Conservation (phyloP, 2,888 invertebrate genomes). For the Idaea dimidiata region DNA sequence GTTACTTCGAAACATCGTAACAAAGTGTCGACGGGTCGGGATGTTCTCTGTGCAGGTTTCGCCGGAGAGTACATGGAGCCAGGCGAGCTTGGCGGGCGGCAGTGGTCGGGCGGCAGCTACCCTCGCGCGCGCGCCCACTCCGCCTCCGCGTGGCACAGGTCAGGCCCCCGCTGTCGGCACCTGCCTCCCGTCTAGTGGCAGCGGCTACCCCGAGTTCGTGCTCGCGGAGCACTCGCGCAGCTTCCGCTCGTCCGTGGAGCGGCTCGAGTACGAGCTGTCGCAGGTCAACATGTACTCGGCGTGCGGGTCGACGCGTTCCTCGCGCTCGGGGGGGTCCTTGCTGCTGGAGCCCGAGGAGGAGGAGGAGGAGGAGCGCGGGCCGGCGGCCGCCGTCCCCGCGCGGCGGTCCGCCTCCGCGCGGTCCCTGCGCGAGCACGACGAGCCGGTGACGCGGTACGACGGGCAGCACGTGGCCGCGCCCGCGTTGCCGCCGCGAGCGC, state of each 20-base stretch:
- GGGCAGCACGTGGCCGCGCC: constrained; percentile 64
- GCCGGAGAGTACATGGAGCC: constrained; percentile 79
- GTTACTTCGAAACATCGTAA: no score
- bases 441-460: constrained; percentile 64
- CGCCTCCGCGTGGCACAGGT: constrained; percentile 68
- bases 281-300: constrained; percentile 80
- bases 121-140: constrained; percentile 74
- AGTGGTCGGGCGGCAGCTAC: constrained; percentile 46
- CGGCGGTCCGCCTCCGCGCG: constrained; percentile 87
- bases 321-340: constrained; percentile 56
- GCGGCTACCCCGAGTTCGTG: constrained; percentile 71
- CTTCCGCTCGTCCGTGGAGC: constrained; percentile 69
- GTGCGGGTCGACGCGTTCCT: constrained; percentile 64
- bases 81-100: constrained; percentile 63
- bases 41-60: constrained; percentile 51
- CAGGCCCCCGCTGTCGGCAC: constrained; percentile 44
- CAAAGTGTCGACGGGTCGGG: neutral
- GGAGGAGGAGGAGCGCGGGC: constrained; percentile 30
- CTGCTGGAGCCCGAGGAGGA: constrained; percentile 48
- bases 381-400: constrained; percentile 47
- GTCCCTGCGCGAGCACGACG: constrained; percentile 85
- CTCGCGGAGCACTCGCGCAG: constrained; percentile 69
- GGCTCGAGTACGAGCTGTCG: constrained; percentile 81
- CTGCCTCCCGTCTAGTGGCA: constrained; percentile 71
- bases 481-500: constrained; percentile 57